Percentiles rank a stretch among this genome's conserved stretches.
phyloP scores from a whole-genome alignment of 2,113 vertebrate genomes.

The Panthera tigris region DNA sequence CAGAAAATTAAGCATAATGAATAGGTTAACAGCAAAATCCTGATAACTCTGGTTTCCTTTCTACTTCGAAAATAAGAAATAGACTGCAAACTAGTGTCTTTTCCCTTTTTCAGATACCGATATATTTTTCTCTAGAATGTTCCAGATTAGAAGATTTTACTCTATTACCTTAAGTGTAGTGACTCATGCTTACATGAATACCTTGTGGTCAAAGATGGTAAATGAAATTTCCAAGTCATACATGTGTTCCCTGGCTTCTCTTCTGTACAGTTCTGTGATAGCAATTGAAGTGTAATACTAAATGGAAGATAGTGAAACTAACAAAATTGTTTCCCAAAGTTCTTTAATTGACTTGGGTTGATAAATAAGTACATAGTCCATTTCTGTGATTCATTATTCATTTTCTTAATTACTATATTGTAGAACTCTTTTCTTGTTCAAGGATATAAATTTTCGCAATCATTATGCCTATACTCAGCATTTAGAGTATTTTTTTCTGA shows the following conservation, averaged over 20 bases:
- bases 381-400: background rate
- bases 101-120: background rate
- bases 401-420: background rate
- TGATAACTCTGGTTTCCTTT: constrained; percentile 40
- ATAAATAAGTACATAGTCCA: background rate
- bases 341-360: background rate
- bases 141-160: constrained; percentile 11
- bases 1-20: constrained; percentile 27
- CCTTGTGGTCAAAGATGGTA: background rate
- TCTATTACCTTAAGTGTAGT: background rate
- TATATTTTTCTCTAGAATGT: constrained; percentile 24
- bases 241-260: background rate
- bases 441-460: constrained; percentile 6
- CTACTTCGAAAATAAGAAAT: background rate
- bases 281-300: background rate
- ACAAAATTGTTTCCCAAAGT: background rate
- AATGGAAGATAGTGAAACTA: background rate
- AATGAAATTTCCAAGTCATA: background rate
- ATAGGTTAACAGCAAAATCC: background rate
- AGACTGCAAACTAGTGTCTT: background rate
- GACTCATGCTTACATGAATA: background rate
- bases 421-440: background rate
- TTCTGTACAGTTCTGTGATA: background rate
- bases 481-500: background rate
- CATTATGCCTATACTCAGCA: background rate